A percentile compares a stretch with the other conserved stretches of the same genome.
phyloP scores from a whole-genome alignment of 2,113 vertebrate genomes.

The Dissostichus mawsoni region DNA sequence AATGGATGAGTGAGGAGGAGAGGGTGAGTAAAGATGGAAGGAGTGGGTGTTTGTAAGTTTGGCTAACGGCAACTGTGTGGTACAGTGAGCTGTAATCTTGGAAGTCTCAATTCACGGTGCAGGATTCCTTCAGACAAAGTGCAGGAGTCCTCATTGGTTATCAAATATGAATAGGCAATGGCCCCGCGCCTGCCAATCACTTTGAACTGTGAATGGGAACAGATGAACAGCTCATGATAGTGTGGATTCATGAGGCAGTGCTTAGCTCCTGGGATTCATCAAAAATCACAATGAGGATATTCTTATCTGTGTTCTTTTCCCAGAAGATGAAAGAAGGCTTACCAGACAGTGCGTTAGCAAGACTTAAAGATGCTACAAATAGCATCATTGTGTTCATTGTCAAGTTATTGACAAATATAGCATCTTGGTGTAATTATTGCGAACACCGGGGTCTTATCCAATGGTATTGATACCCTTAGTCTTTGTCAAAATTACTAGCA shows the following conservation, averaged over 20 bases:
- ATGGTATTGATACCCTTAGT: background rate
- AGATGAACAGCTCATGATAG: slow-evolving; percentile 28
- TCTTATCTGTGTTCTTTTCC: slow-evolving; percentile 40
- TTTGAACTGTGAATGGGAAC: slow-evolving; percentile 34
- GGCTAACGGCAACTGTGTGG: slow-evolving; percentile 10
- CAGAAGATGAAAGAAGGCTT: slow-evolving; percentile 43
- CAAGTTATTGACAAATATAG: background rate
- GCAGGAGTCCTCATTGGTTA: slow-evolving; percentile 38
- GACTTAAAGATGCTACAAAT: slow-evolving; percentile 28
- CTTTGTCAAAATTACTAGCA: background rate
- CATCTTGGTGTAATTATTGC: background rate
- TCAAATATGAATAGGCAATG: slow-evolving; percentile 41
- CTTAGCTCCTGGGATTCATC: slow-evolving; percentile 40
- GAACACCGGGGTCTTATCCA: background rate
- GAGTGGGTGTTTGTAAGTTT: slow-evolving; percentile 32
- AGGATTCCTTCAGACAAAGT: slow-evolving; percentile 43
- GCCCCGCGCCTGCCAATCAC: slow-evolving; percentile 51
- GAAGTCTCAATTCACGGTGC: slow-evolving; percentile 40
- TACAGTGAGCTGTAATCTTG: slow-evolving; percentile 33
- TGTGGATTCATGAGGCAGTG: slow-evolving; percentile 32
- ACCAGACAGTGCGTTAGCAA: background rate
- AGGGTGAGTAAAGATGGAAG: slow-evolving; percentile 21
- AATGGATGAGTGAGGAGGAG: slow-evolving; percentile 23
- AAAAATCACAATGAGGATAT: slow-evolving; percentile 39
- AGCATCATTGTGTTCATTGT: slow-evolving; percentile 1